These are phyloP conservation scores for Sphaerophoria rueppellii DNA, from an alignment of 2,888 invertebrate genomes.

Conservation along the genomic window DNA sequence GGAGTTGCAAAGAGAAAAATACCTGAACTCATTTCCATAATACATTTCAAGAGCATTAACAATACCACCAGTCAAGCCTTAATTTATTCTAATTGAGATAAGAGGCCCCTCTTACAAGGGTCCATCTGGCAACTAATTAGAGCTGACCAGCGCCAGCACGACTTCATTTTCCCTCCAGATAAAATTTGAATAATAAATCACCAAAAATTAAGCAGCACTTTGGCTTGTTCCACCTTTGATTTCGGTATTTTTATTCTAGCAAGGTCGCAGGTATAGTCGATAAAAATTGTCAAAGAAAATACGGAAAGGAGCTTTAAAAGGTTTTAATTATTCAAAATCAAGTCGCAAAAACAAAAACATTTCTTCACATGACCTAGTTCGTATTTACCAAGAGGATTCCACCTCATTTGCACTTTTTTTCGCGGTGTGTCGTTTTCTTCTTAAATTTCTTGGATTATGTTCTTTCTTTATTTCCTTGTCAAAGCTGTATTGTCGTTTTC, in stretches of 20 bases:
- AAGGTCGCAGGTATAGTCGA: background rate
- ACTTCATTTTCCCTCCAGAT: background rate
- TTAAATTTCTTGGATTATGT: background rate
- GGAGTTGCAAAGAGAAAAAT: too few species aligned
- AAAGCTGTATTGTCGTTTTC: conserved; percentile 7
- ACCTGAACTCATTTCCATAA: too few species aligned
- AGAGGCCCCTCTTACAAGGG: background rate
- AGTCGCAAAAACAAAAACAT: background rate
- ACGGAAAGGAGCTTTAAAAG: background rate
- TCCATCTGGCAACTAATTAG: background rate
- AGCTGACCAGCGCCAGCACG: background rate
- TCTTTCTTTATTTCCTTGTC: conserved; percentile 7
- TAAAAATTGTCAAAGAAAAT: background rate
- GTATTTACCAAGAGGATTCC: conserved; percentile 34
- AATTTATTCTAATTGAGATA: conserved; percentile 11
- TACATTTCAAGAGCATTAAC: too few species aligned
- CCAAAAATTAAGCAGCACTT: background rate
- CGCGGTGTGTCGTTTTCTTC: background rate
- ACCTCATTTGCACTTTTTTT: conserved; percentile 11
- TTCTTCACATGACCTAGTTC: conserved; percentile 36
- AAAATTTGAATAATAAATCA: conserved; percentile 27
- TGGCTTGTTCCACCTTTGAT: background rate
- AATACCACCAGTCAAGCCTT: background rate
- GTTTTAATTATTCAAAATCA: conserved; percentile 16
- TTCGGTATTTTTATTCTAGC: too few species aligned